Base-by-base conservation (phyloP, 2,888 invertebrate species). In the Heliconius sara region DNA sequence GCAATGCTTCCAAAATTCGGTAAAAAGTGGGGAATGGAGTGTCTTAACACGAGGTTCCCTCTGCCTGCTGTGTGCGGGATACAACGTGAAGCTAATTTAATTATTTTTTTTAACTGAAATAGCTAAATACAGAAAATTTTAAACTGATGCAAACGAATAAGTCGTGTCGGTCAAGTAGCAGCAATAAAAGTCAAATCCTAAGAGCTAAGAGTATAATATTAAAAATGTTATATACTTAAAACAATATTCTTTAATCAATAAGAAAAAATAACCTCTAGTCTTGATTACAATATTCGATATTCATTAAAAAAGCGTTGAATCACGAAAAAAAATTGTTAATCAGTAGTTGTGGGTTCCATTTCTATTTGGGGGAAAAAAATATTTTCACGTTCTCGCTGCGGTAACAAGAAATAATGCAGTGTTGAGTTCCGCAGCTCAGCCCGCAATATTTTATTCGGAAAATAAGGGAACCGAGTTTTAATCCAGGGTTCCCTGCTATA, bases 111-210 rank as follows among this genome's bases (percentile, higher is more conserved):
- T 27, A 27, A 27, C 0, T 27, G 1, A 27, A 27, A 27, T 25
- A 12, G 5, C 16, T 27, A 65, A 19, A 0, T 27, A 7, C 5
- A 27, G 25, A 27, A 65, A 16, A 65, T 27, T 25, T 5, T 19
- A 16, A n/a, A n/a, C 63, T 10, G 22, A 52, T 52, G 52, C 10
- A 63, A 34, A 43, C 52, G 19, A 65, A 77, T 60, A 79, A 71
- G 67, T 68, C 47, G 43, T 68, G 79, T 63, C 73, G 73, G 76
- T 77, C 73, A 80, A 77, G 74, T 80, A 75, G 74, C 74, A 70
- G 77, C 74, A 75, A 77, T 57, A 77, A 65, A 57, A 57, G 19
- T n/a, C 13, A 73, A 73, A 57, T 9, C 43, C 74, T 75, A 19
- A 65, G 74, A 74, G 9, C n/a, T 63, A 27, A 65, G 3, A 75